Base-by-base conservation (phyloP, 2,113 vertebrate species). In the Verasper variegatus region DNA sequence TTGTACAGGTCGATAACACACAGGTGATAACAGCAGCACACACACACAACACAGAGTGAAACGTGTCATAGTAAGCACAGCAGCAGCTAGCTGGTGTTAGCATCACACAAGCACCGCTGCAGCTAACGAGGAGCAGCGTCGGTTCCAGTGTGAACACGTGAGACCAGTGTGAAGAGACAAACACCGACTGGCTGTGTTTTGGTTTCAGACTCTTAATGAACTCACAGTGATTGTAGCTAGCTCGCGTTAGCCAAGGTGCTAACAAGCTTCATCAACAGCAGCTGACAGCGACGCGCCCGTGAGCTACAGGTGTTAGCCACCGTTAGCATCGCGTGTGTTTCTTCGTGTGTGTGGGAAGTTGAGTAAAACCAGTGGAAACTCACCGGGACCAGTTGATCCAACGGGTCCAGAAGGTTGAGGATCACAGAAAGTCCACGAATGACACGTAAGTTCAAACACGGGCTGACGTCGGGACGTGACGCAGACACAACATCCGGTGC, bases 381-480 rank as follows among this genome's bases (percentile, higher is more conserved):
- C 37, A 89, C 86, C 6, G 31, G 2, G 1, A 0, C 10, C 1
- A 35, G 18, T 7, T 57, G 12, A 2, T 3, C 12, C 0, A 24
- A 20, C 26, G 20, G 13, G 21, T 57, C 18, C 20, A 0, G 54
- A 0, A 42, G 61, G 1, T 76, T 47, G 0, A 31, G 70, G 82
- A 76, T 60, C 49, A 78, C 12, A 71, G 52, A 60, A 58, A 76
- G 81, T 78, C 61, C 11, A 54, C 7, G n/a, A 91, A 78, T 90
- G 90, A 93, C 89, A 92, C 90, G 90, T 91, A 87, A 56, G 21
- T 76, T 58, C 63, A 89, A 72, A 87, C 63, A 15, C 52, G 12
- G 51, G 17, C 0, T 0, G 0, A 1, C 27, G 49, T 81, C 27
- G 67, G 31, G 11, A 55, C 13, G 15, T 40, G 15, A 7, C 1